A percentile compares a stretch with the other conserved stretches of the same genome.
These are phyloP conservation scores for Aspidiotus destructor DNA, from an alignment of 2,888 invertebrate genomes.

Conservation along the genomic window DNA sequence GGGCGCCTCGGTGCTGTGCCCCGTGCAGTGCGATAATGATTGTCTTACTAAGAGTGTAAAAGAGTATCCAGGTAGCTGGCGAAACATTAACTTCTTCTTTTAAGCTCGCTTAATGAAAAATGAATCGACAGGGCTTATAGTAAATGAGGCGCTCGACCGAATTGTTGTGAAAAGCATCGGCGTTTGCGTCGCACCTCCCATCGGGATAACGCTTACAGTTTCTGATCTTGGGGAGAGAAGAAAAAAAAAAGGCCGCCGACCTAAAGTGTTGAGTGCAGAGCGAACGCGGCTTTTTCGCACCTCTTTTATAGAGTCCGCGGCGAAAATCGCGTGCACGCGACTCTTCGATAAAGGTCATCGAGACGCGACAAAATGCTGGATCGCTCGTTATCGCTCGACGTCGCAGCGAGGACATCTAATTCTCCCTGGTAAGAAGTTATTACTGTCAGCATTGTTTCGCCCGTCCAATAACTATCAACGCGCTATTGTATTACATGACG, in stretches of 20 bases:
- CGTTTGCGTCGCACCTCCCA: background rate
- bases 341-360: too few relatives aligned
- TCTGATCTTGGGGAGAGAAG: too few relatives aligned
- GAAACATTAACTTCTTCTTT: conserved; percentile 30
- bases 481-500: conserved; percentile 15
- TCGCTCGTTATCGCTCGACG: background rate
- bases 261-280: too few relatives aligned
- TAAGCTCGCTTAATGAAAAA: conserved; percentile 29
- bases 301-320: too few relatives aligned
- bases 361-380: too few relatives aligned
- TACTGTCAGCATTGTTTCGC: conserved; percentile 28
- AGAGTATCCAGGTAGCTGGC: conserved; percentile 33
- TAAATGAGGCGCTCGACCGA: background rate
- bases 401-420: conserved; percentile 10
- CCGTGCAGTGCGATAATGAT: conserved; percentile 33
- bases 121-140: conserved; percentile 9
- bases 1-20: conserved; percentile 33
- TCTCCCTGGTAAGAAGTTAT: conserved; percentile 28
- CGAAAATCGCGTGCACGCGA: too few relatives aligned
- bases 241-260: too few relatives aligned
- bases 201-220: background rate
- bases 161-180: background rate
- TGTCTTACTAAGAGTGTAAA: conserved; percentile 20
- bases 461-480: conserved; percentile 24
- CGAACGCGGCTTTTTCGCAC: too few relatives aligned